Percentiles rank a stretch among this genome's conserved stretches.
These are phyloP conservation scores for Callipepla californica DNA, from an alignment of 2,113 vertebrate genomes.

Conservation along the genomic window DNA sequence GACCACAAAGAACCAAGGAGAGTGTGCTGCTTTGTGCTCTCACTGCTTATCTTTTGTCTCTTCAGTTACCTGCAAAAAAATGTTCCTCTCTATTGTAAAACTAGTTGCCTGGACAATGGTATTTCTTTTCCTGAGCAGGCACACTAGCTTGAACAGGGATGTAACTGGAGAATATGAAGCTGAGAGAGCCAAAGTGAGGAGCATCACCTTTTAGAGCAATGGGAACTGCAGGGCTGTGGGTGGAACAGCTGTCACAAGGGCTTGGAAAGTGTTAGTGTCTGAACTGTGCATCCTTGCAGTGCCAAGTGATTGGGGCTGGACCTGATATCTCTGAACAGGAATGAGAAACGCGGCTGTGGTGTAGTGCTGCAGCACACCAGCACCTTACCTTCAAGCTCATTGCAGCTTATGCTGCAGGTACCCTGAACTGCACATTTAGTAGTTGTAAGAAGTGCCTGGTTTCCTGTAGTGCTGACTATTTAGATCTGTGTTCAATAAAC, in stretches of 20 bases:
- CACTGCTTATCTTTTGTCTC: neutral
- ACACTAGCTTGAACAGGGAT: neutral
- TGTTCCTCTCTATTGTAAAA: neutral
- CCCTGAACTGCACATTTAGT: neutral
- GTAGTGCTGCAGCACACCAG: neutral
- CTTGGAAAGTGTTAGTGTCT: neutral
- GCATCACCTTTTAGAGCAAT: neutral
- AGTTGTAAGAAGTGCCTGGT: neutral
- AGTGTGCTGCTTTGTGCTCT: neutral
- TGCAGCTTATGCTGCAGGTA: neutral
- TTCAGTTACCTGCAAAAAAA: neutral
- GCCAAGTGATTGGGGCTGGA: neutral
- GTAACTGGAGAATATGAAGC: neutral
- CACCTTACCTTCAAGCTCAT: neutral
- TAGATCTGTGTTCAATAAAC: neutral
- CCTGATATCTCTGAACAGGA: neutral
- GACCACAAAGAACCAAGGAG: accelerated
- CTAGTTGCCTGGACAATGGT: neutral
- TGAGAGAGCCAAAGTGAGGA: neutral
- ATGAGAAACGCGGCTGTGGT: accelerated
- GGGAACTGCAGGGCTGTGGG: neutral
- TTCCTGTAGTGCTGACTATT: neutral
- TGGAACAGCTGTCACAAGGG: neutral
- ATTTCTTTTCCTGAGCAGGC: neutral
- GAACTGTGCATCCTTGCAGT: neutral